phyloP scores from a whole-genome alignment of 2,113 vertebrate species.

The Megaceryle maxima region DNA sequence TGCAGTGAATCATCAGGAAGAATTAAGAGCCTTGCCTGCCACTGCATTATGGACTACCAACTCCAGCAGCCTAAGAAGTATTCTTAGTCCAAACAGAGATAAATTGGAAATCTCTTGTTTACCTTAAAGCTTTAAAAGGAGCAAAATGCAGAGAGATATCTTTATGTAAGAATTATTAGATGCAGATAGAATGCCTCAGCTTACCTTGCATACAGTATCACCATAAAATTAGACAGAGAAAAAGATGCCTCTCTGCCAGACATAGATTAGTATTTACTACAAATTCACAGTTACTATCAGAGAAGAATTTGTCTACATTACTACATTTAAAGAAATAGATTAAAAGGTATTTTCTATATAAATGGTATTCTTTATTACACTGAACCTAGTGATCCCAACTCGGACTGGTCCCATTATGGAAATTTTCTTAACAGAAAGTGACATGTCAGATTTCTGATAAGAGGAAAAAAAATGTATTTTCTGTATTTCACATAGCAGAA shows the following conservation, averaged over 20 bases:
- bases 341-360: neutral
- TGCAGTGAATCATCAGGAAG: neutral
- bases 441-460: neutral
- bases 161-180: neutral
- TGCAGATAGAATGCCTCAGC: neutral
- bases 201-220: neutral
- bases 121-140: neutral
- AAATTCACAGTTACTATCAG: accelerated
- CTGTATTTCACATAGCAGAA: neutral
- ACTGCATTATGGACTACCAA: accelerated
- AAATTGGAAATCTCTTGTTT: neutral
- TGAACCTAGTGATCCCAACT: neutral
- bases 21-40: neutral
- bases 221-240: neutral
- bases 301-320: neutral
- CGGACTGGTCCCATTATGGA: accelerated
- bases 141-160: neutral
- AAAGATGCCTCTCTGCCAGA: neutral
- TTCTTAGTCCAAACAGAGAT: neutral
- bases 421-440: neutral
- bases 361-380: neutral
- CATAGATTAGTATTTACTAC: neutral
- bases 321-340: neutral
- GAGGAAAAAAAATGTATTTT: neutral
- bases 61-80: neutral